Percentiles rank a stretch among this genome's conserved stretches.
These are phyloP conservation scores for Nasonia giraulti DNA, from an alignment of 1,140 invertebrate genomes.

Conservation along the genomic window DNA sequence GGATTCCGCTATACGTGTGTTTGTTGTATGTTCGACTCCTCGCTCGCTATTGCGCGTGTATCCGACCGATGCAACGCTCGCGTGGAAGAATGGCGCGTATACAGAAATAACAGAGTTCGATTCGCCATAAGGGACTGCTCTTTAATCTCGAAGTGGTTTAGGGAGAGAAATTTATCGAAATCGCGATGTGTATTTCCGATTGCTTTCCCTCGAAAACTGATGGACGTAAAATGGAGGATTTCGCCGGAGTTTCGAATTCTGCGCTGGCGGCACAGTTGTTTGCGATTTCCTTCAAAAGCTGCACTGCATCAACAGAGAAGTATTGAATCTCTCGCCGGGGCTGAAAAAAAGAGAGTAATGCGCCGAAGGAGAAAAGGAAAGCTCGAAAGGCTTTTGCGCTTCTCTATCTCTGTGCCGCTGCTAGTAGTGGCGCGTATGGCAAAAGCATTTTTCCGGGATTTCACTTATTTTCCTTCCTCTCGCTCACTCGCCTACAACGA, in stretches of 20 bases:
- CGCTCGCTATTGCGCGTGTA: background rate
- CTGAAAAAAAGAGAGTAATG: background rate
- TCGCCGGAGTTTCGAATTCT: constrained; percentile 11
- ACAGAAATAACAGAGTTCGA: no score
- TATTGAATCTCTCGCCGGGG: constrained; percentile 14
- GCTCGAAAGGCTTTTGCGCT: constrained; percentile 30
- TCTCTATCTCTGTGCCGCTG: background rate
- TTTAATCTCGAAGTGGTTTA: background rate
- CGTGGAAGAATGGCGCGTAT: no score
- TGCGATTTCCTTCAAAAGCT: constrained; percentile 29
- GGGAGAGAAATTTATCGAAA: background rate
- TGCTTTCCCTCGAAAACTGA: background rate
- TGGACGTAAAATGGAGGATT: background rate
- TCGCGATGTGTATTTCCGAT: background rate
- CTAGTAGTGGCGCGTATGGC: no score
- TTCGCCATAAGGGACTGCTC: background rate
- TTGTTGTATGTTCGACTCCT: background rate
- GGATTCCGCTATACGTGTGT: background rate
- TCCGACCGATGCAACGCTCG: background rate
- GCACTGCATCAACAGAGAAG: background rate
- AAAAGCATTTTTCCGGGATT: constrained; percentile 8
- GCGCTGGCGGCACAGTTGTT: constrained; percentile 17
- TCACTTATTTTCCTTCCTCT: constrained; percentile 1
- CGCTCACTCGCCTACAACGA: background rate
- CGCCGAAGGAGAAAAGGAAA: constrained; percentile 7